Base-by-base conservation (phyloP, 2,797 vertebrate species). In the Parauchenoglanis ngamensis region DNA sequence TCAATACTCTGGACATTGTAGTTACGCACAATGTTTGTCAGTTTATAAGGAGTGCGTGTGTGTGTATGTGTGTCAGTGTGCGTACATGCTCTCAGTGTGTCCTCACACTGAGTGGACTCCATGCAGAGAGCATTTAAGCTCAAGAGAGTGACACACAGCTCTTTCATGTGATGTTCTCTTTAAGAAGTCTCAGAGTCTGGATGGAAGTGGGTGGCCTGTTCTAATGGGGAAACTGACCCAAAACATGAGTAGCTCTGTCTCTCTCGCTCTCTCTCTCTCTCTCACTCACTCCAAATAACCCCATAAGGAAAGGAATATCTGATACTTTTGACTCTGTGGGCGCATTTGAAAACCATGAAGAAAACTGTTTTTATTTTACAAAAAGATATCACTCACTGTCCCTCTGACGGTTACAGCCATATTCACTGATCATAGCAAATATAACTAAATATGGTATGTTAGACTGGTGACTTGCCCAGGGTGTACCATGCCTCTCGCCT, bases 161-260 rank as follows among this genome's bases (percentile, higher is more conserved):
- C 87, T 80, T 89, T 90, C 87, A 85, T 85, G 85, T 89, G 85
- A 88, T 83, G 81, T 81, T 75, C 65, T 86, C 78, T 88, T 85
- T 89, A 90, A 89, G 86, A 83, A 80, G 84, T 46, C 72, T 88
- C 68, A 23, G 63, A 88, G 88, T 86, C 76, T 79, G 77, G 28
- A 13, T 77, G 75, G 57, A 87, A 87, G 85, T 54, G 61, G 86
- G 88, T 89, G 90, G 90, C 89, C 85, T 82, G 80, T 67, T 84
- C 78, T 90, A 91, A 89, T 89, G 68, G 68, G 84, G 80, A 87
- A 85, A 84, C 87, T 65, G 83, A 89, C 88, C 88, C 83, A 78
- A 83, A 67, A 75, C 72, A 82, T 79, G 73, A 85, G 28, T 17
- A 17, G 13, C 56, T 28, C 77, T 77, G 68, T 46, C 61, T 65